Evolutionary conservation across 2,888 invertebrate genomes (phyloP).

Genomic region (Lithodes maja): DNA sequence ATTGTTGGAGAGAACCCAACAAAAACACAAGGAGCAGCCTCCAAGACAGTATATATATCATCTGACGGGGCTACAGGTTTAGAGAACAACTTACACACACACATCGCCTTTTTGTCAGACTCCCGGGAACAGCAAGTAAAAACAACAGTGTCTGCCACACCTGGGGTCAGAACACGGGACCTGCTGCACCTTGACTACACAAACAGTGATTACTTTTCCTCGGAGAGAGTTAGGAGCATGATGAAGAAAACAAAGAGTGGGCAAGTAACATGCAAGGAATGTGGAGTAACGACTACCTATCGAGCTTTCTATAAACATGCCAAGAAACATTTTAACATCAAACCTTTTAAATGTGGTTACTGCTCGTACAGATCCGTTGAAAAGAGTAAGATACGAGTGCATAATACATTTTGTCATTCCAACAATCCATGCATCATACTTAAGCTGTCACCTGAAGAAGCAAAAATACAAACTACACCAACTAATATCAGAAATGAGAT

Average conservation of each 20-base stretch:
- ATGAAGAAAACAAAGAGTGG: slow-evolving; percentile 48
- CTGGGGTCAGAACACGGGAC: slow-evolving; percentile 24
- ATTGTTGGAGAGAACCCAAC: neutral
- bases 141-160: slow-evolving; percentile 5
- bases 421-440: slow-evolving; percentile 29
- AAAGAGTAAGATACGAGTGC: slow-evolving; percentile 70
- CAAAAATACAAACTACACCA: neutral
- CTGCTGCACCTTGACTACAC: slow-evolving; percentile 29
- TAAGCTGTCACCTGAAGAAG: slow-evolving; percentile 45
- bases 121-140: slow-evolving; percentile 16
- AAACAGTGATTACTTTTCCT: slow-evolving; percentile 47
- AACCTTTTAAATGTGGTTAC: slow-evolving; percentile 71
- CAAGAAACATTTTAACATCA: slow-evolving; percentile 70
- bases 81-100: slow-evolving; percentile 40
- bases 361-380: slow-evolving; percentile 71
- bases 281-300: slow-evolving; percentile 60
- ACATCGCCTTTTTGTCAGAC: slow-evolving; percentile 35
- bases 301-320: slow-evolving; percentile 71
- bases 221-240: slow-evolving; percentile 38
- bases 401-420: slow-evolving; percentile 70
- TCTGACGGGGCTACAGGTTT: neutral
- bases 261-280: slow-evolving; percentile 37
- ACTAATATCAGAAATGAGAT: neutral
- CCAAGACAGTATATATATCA: too few species aligned
- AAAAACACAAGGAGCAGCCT: too few species aligned